These are phyloP conservation scores for Pipistrellus pipistrellus DNA, from an alignment of 2,797 vertebrate genomes.

Conservation along the genomic window DNA sequence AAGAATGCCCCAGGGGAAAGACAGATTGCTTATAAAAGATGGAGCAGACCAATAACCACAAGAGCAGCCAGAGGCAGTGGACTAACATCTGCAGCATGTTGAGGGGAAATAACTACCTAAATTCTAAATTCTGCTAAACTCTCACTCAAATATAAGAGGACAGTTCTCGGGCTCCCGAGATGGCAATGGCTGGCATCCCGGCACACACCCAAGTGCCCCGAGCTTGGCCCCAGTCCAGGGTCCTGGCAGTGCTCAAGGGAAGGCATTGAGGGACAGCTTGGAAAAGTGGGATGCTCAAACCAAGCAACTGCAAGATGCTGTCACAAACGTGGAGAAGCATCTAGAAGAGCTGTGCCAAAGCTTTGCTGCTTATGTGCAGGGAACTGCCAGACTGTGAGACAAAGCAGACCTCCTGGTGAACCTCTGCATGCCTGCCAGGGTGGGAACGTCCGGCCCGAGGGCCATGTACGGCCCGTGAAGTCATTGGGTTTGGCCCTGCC, in stretches of 20 bases:
- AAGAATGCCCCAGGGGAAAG: not conserved
- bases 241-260: not conserved
- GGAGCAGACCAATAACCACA: not conserved
- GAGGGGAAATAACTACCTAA: not conserved
- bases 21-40: not conserved
- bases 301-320: constrained; percentile 94
- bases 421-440: constrained; percentile 89
- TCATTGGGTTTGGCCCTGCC: no score
- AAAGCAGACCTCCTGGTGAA: constrained; percentile 95
- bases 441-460: no score
- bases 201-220: not conserved
- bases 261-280: not conserved
- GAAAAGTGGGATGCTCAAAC: constrained; percentile 92
- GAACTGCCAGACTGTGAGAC: constrained; percentile 95
- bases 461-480: no score
- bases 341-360: constrained; percentile 97
- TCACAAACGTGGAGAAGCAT: constrained; percentile 97
- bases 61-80: not conserved
- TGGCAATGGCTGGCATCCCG: not conserved
- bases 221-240: not conserved
- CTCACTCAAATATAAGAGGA: not conserved
- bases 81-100: not conserved
- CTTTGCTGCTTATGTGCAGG: constrained; percentile 95
- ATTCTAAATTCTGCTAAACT: not conserved
- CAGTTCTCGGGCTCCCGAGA: not conserved